phyloP scores from a whole-genome alignment of 2,888 invertebrate species.

The Taphrorychus bicolor region DNA sequence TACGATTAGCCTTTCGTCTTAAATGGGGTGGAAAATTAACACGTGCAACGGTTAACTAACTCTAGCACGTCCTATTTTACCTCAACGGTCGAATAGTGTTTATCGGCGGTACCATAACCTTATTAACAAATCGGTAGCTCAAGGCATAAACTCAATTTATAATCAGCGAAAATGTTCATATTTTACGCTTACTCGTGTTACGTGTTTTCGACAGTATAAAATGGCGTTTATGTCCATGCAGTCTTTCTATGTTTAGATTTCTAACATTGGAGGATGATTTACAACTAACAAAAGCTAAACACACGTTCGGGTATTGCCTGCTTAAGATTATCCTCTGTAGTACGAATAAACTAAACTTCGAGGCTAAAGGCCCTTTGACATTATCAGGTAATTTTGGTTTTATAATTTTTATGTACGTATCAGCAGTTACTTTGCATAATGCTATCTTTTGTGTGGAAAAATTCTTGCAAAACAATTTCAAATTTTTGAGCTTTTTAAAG shows the following conservation, averaged over 20 bases:
- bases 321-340: background rate
- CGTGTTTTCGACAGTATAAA: conserved; percentile 24
- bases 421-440: too few relatives aligned
- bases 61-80: conserved; percentile 30
- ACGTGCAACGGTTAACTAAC: conserved; percentile 26
- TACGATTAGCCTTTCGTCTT: conserved; percentile 9
- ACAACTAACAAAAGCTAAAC: background rate
- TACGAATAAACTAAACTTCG: background rate
- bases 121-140: conserved; percentile 33
- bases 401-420: too few relatives aligned
- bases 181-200: conserved; percentile 27
- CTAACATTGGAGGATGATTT: background rate
- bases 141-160: conserved; percentile 32
- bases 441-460: too few relatives aligned
- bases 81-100: conserved; percentile 16
- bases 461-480: too few relatives aligned
- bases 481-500: too few relatives aligned
- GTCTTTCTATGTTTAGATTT: conserved; percentile 5
- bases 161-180: conserved; percentile 22
- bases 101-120: conserved; percentile 26
- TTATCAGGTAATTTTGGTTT: too few relatives aligned
- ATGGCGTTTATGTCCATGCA: conserved; percentile 18
- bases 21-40: conserved; percentile 36
- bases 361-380: too few relatives aligned
- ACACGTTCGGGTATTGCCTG: background rate